Percentiles rank a stretch among this genome's conserved stretches.
phyloP scores from a whole-genome alignment of 2,797 vertebrate genomes.

The Chelidonichthys spinosus region DNA sequence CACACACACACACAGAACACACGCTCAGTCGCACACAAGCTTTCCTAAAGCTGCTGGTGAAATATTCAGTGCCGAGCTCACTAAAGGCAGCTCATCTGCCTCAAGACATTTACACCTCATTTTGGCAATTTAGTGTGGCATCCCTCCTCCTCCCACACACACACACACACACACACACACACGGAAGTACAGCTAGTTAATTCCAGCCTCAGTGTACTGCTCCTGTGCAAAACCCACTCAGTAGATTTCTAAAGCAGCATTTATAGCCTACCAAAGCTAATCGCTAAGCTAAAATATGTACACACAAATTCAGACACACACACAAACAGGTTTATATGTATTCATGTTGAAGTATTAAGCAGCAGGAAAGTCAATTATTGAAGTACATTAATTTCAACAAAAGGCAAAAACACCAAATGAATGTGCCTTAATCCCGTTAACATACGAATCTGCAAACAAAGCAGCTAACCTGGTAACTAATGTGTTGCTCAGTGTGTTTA shows the following conservation, averaged over 20 bases:
- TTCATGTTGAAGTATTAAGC: slow-evolving; percentile 28
- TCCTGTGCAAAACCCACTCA: slow-evolving; percentile 42
- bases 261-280: slow-evolving; percentile 42
- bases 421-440: too few relatives aligned
- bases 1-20: slow-evolving; percentile 15
- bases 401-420: background rate
- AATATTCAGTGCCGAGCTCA: slow-evolving; percentile 61
- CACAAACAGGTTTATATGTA: slow-evolving; percentile 8
- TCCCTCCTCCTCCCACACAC: slow-evolving; percentile 39
- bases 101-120: slow-evolving; percentile 77
- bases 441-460: too few relatives aligned
- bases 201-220: slow-evolving; percentile 48
- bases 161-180: slow-evolving; percentile 27
- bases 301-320: slow-evolving; percentile 1
- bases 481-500: too few relatives aligned
- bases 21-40: slow-evolving; percentile 16
- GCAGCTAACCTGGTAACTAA: background rate
- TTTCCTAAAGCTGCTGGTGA: slow-evolving; percentile 65
- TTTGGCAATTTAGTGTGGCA: slow-evolving; percentile 72
- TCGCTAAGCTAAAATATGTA: slow-evolving; percentile 40
- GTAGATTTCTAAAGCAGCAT: slow-evolving; percentile 47
- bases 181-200: slow-evolving; percentile 55
- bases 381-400: slow-evolving; percentile 31
- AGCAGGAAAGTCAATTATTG: slow-evolving; percentile 40
- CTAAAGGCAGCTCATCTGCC: slow-evolving; percentile 72